Evolutionary conservation across 2,888 invertebrate genomes (phyloP), one percentile per base, ranked within the genome.

Genomic region (Pachycephus smyrnensis): DNA sequence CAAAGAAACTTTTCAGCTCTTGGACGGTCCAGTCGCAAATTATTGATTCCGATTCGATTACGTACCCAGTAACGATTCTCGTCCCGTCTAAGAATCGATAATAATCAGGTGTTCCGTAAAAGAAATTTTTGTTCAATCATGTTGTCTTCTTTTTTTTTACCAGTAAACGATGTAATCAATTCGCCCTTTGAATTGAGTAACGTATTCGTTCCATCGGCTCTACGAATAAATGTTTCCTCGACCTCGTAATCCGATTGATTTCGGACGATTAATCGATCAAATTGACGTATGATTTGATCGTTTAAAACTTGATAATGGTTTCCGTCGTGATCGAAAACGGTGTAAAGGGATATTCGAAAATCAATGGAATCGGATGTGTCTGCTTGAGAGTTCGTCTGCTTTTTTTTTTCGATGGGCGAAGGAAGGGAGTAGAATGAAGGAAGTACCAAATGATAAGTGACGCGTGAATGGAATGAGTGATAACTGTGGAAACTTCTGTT

Each of bases 181-280:
- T 88, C 87, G n/a, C 88, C 90, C 74, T 85, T 85, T 33, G 84
- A 85, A 81, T 85, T 87, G 77, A 88, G 82, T 69, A 90, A 81
- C 79, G 84, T 86, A 81, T 88, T 84, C 74, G 89, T 90, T 76
- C 90, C 90, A 79, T 90, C 91, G 68, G 82, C 88, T 68, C 91
- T 87, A 12, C 87, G 83, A 40, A 84, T 86, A 82, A 90, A 90
- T 85, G 86, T 88, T 85, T 90, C 89, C 80, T 84, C 83, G 80
- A 84, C 83, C 81, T 87, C 87, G 83, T 88, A 88, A 83, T 90
- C 87, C 80, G 88, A 88, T 75, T 83, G 85, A 79, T 82, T 83
- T 81, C 87, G 89, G 79, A 88, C 85, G 74, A 89, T 87, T 82
- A 88, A 87, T 86, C 85, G 87, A 86, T 90, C 87, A 82, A 87